phyloP scores from a whole-genome alignment of 2,888 invertebrate genomes.

The Coelinius sp. region DNA sequence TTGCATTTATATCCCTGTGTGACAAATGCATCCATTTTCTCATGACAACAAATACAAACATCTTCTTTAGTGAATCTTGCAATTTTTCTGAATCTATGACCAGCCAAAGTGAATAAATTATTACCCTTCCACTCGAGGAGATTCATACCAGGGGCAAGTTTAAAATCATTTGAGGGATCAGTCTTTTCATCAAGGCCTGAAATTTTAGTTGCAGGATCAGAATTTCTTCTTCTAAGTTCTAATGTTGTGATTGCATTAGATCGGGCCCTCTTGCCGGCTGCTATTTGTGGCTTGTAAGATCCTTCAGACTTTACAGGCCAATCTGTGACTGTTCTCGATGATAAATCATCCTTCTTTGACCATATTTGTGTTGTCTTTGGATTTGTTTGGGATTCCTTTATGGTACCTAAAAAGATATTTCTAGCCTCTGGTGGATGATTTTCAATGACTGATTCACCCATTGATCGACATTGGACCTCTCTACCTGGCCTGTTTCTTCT shows the following conservation, averaged over 20 bases:
- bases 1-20: conserved; percentile 86
- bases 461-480: conserved; percentile 68
- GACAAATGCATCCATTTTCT: conserved; percentile 85
- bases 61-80: conserved; percentile 86
- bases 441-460: conserved; percentile 67
- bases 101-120: conserved; percentile 79
- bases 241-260: conserved; percentile 69
- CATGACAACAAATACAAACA: conserved; percentile 85
- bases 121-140: conserved; percentile 75
- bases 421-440: conserved; percentile 55
- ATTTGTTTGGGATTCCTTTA: conserved; percentile 66
- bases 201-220: conserved; percentile 79
- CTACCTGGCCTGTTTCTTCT: conserved; percentile 65
- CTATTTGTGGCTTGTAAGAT: conserved; percentile 54
- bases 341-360: conserved; percentile 58
- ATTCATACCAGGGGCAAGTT: conserved; percentile 73
- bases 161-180: conserved; percentile 71
- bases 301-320: conserved; percentile 65
- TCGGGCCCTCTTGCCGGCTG: conserved; percentile 67
- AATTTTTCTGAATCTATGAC: conserved; percentile 84
- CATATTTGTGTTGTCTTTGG: conserved; percentile 58
- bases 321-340: conserved; percentile 62
- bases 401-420: conserved; percentile 65
- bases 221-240: conserved; percentile 79
- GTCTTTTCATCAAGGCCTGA: conserved; percentile 71